A percentile compares a stretch with the other conserved stretches of the same genome.
phyloP scores from a whole-genome alignment of 2,888 invertebrate genomes.

The Volucella inanis region DNA sequence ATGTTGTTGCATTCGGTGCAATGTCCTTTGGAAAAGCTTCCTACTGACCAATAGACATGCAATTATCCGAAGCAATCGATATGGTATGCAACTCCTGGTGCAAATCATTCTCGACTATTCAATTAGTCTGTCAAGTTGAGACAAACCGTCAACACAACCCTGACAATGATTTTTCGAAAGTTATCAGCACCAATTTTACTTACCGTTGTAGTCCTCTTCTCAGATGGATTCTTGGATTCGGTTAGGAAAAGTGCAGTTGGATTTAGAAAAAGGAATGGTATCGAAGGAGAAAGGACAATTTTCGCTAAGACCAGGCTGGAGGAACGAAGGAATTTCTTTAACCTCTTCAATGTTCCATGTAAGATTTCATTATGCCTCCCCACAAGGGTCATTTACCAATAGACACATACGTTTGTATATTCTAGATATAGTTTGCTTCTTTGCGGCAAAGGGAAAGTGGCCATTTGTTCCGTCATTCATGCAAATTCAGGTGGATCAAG shows the following conservation, averaged over 20 bases:
- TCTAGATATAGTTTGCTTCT: conserved; percentile 81
- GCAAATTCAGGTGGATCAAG: conserved; percentile 80
- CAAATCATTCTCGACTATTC: conserved; percentile 44
- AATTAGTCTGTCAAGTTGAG: conserved; percentile 50
- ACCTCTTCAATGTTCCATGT: conserved; percentile 82
- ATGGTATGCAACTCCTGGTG: conserved; percentile 8
- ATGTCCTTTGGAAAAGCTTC: conserved; percentile 42
- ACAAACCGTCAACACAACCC: conserved; percentile 18
- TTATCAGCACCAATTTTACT: conserved; percentile 3
- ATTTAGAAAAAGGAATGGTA: conserved; percentile 8
- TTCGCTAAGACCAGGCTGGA: conserved; percentile 79
- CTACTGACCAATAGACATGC: conserved; percentile 50
- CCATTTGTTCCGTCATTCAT: conserved; percentile 82
- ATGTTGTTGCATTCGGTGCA: conserved; percentile 55
- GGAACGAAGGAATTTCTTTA: conserved; percentile 80
- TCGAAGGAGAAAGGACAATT: conserved; percentile 75
- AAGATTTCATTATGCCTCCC: conserved; percentile 61
- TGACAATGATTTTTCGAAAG: conserved; percentile 34
- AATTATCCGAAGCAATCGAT: conserved; percentile 61
- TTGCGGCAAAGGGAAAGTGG: conserved; percentile 83
- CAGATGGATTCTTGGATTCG: conserved; percentile 20
- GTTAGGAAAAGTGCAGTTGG: conserved; percentile 10
- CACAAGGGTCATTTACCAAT: background rate
- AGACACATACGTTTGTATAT: background rate
- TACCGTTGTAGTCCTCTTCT: conserved; percentile 1